phyloP scores from a whole-genome alignment of 2,113 vertebrate species.

The Motacilla alba region DNA sequence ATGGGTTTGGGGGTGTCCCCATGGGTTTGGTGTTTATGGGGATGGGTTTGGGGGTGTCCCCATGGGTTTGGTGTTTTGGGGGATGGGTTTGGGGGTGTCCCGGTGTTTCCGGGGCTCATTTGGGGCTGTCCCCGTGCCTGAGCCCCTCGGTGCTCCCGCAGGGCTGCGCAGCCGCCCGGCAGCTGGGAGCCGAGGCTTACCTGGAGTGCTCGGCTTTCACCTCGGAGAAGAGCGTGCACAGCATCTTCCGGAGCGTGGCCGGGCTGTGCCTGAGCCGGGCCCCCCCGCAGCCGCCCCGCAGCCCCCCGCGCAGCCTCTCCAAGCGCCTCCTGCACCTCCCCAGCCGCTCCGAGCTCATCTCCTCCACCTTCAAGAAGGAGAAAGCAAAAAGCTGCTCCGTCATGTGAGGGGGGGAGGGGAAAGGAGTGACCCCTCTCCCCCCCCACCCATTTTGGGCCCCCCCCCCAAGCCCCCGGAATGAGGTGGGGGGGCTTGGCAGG shows the following conservation, averaged over 20 bases:
- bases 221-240: conserved; percentile 93
- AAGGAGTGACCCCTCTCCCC: neutral
- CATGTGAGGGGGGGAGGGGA: conserved; percentile 80
- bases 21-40: no score
- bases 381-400: conserved; percentile 91
- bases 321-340: conserved; percentile 90
- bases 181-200: conserved; percentile 88
- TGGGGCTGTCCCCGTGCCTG: no score
- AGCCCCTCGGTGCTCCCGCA: neutral
- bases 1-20: no score
- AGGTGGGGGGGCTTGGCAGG: neutral
- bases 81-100: no score
- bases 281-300: conserved; percentile 67
- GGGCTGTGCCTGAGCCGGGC: conserved; percentile 83
- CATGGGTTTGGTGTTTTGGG: no score
- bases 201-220: conserved; percentile 95
- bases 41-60: no score
- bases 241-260: conserved; percentile 86
- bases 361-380: conserved; percentile 90
- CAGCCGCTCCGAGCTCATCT: conserved; percentile 86
- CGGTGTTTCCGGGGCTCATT: no score
- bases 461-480: neutral
- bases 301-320: conserved; percentile 86
- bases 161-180: conserved; percentile 87
- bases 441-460: neutral